phyloP scores from a whole-genome alignment of 1,140 invertebrate genomes.

The Rhizoglyphus robini region DNA sequence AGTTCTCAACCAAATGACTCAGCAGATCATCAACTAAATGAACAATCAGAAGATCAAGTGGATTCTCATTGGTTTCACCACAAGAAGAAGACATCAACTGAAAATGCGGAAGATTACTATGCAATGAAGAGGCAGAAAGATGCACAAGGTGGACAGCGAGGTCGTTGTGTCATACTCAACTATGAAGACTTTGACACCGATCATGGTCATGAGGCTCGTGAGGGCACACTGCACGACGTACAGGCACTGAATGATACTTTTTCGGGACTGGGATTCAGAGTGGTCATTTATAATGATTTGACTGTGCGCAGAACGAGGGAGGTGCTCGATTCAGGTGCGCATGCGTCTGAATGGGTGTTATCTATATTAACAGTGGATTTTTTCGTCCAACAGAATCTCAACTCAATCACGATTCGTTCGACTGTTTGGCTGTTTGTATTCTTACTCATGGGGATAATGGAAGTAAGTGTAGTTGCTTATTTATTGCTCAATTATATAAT shows the following conservation, averaged over 20 bases:
- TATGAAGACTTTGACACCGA: constrained; percentile 48
- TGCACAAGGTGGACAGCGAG: constrained; percentile 64
- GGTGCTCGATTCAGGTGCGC: constrained; percentile 45
- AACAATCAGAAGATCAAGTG: no score
- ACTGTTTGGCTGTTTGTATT: constrained; percentile 64
- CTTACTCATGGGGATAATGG: constrained; percentile 79
- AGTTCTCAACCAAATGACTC: no score
- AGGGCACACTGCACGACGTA: constrained; percentile 36
- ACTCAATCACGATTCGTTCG: constrained; percentile 57
- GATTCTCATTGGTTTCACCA: no score
- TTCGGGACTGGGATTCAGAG: constrained; percentile 33
- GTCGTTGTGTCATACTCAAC: constrained; percentile 78
- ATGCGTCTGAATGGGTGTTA: not conserved
- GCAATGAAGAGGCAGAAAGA: no score
- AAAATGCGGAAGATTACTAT: no score
- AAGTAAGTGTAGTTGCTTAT: constrained; percentile 22
- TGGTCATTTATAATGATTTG: constrained; percentile 40
- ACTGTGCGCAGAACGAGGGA: constrained; percentile 48
- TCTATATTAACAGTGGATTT: not conserved
- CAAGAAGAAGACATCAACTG: no score
- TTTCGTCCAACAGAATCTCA: constrained; percentile 43
- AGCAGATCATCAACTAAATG: no score
- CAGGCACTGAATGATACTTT: constrained; percentile 30
- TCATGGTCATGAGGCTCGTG: no score
- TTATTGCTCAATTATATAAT: no score